A percentile compares a stretch with the other conserved stretches of the same genome.
Conservation (phyloP, 2,888 invertebrate species). For the Pseudococcus viburni region DNA sequence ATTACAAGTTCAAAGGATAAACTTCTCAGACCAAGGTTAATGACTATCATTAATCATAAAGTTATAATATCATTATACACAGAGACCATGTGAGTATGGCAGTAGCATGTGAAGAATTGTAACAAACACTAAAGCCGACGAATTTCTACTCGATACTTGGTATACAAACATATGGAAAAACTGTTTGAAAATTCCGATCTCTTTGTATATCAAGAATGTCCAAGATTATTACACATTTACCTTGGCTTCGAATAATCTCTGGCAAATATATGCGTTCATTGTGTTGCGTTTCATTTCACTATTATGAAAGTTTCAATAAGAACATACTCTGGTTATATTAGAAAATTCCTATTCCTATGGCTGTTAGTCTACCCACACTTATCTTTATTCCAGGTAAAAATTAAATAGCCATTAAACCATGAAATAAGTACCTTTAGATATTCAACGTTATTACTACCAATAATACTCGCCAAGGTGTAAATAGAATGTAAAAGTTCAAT, state of each 20-base stretch:
- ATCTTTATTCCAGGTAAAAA: slow-evolving; percentile 32
- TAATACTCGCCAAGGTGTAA: not conserved
- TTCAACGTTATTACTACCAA: not conserved
- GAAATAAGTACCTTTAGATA: not conserved
- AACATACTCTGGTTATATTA: not conserved
- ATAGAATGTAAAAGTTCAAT: slow-evolving; percentile 6
- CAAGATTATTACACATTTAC: not conserved
- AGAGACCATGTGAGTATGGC: not conserved
- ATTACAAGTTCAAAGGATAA: slow-evolving; percentile 46
- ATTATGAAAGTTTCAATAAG: slow-evolving; percentile 3
- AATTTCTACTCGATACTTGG: slow-evolving; percentile 2
- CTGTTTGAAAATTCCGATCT: slow-evolving; percentile 18
- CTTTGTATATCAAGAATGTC: not conserved
- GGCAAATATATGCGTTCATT: slow-evolving; percentile 20
- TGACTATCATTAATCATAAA: slow-evolving; percentile 44
- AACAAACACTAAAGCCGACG: not conserved
- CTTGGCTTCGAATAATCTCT: slow-evolving; percentile 1
- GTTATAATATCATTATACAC: not conserved
- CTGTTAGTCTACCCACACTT: not conserved
- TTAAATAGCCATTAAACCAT: slow-evolving; percentile 39
- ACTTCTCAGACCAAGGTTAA: slow-evolving; percentile 48
- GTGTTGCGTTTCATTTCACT: slow-evolving; percentile 13
- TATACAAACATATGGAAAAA: not conserved
- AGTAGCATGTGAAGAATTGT: not conserved
- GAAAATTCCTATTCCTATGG: not conserved